Conservation (phyloP, 2,888 invertebrate genomes). For the Carterocephalus palaemon region DNA sequence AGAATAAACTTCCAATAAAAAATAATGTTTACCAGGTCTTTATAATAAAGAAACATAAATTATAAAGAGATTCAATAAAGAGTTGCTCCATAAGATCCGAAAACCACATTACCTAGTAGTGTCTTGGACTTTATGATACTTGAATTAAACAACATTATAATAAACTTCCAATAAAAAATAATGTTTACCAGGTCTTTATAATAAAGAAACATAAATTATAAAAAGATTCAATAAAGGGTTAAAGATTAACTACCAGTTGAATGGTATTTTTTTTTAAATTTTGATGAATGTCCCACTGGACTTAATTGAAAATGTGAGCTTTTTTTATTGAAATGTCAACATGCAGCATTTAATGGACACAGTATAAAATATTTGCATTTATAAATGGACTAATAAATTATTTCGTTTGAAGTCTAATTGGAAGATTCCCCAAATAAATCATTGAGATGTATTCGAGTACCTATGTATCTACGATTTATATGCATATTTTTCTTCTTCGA, state of each 20-base stretch:
- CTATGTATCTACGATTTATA: too few species aligned
- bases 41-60: too few species aligned
- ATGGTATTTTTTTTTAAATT: neutral
- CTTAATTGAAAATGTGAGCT: neutral
- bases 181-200: too few species aligned
- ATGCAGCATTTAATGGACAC: constrained; percentile 1
- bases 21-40: too few species aligned
- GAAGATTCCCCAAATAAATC: constrained; percentile 7
- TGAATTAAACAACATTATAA: too few species aligned
- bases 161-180: too few species aligned
- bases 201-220: too few species aligned
- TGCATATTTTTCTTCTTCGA: too few species aligned
- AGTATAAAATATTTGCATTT: neutral
- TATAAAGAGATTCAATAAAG: neutral
- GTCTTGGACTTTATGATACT: too few species aligned
- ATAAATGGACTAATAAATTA: neutral
- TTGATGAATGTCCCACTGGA: neutral
- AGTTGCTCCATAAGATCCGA: constrained; percentile 16
- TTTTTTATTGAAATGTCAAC: constrained; percentile 10
- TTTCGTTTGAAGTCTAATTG: neutral
- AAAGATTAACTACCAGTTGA: neutral
- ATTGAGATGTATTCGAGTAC: too few species aligned
- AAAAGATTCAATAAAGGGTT: neutral
- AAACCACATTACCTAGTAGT: too few species aligned
- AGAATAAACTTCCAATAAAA: too few species aligned